Evolutionary conservation across 1,140 invertebrate genomes (phyloP), one percentile per base, ranked within the genome.

Genomic region (Drosophila bifasciata): DNA sequence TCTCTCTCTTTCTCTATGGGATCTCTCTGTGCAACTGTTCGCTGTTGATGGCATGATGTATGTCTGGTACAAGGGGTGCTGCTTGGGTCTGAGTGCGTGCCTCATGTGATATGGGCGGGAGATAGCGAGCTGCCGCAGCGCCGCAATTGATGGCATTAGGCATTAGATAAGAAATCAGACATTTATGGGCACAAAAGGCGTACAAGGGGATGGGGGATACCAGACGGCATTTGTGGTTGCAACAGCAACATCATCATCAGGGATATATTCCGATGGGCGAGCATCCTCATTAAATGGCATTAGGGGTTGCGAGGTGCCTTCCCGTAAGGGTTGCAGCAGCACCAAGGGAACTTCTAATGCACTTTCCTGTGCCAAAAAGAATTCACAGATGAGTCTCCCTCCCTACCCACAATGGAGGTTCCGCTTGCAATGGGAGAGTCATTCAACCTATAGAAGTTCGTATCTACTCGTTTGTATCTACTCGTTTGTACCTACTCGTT

Each of bases 111-210:
- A 81, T 78, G 76, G 53, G 28, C 60, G 45, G 43, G 48, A 41
- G 81, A 88, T 88, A 88, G 59, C 62, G 61, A 48, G 67, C 52
- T n/a, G 72, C 71, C 72, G 64, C 70, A 69, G 49, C 43, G 79
- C 75, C 79, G 79, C 80, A 84, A 84, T 84, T 84, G 83, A 88
- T 88, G 83, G 83, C 84, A 88, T 88, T 88, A 88, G 84, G 75
- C 79, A 72, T 79, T 83, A 83, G 83, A 88, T 88, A 89, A 88
- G 83, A 88, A 88, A 88, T 88, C 83, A 88, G 83, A 72, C 83
- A 89, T 79, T 79, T 79, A 76, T 89, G 72, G 64, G 59, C 61
- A 56, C 76, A 79, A 72, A 63, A 32, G 59, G 46, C 32, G 13
- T 8, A 44, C 43, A 32, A 28, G 53, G 43, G 19, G 41, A 43